Base-by-base conservation (phyloP, 2,113 vertebrate species). In the Lichenostomus cassidix region DNA sequence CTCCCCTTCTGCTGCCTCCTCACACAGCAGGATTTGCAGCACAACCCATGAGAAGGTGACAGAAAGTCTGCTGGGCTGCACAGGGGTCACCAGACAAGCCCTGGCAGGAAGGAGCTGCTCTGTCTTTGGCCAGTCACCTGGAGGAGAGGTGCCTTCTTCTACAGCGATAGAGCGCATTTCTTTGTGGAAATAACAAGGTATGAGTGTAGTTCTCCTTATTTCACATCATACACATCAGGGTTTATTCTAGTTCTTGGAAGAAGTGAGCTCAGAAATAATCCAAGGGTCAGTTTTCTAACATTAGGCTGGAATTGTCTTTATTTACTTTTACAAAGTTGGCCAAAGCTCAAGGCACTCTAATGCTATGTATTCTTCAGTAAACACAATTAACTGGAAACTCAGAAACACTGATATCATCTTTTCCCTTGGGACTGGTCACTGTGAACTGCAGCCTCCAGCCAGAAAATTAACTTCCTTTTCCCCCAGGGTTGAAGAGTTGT, bases 371-470 rank as follows among this genome's bases (percentile, higher is more conserved):
- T 65, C 60, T 90, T 75, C 89, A 81, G 92, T 94, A 97, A 95
- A 95, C 73, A 87, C 86, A 97, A 94, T 95, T 97, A 96, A 92
- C 91, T 91, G 86, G 56, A 87, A 92, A 89, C 31, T 92, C 37
- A 63, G 87, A 89, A 93, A 71, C 65, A 78, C 44, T 94, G 92
- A 89, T 92, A 94, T n/a, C 29, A 92, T 92, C 80, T 92, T 89
- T 93, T 94, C 89, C 69, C 68, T 90, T 63, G 86, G 24, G 94
- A 92, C 73, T 92, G 69, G 47, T 87, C 76, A 44, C 83, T 92
- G 35, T 58, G 68, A 81, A 52, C 80, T 89, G 55, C 73, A 71
- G 63, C 56, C 68, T 91, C 47, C 18, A 93, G 76, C 18, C 56
- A 89, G 56, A 81, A 87, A 89, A 87, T 78, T 56, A 55, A 20